A percentile compares a stretch with the other conserved stretches of the same genome.
phyloP scores from a whole-genome alignment of 2,113 vertebrate species.

The Mus pahari region DNA sequence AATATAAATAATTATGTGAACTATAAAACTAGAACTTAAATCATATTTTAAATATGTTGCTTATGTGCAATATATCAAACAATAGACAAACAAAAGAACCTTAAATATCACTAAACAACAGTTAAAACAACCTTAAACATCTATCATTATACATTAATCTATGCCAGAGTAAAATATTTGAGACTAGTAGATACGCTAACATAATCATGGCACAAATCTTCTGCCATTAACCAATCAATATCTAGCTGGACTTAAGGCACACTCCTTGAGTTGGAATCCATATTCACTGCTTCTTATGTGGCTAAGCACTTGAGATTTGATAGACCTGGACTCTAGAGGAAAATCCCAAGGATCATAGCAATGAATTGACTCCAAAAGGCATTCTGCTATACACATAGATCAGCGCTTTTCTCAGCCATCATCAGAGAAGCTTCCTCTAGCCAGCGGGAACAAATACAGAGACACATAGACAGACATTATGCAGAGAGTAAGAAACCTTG shows the following conservation, averaged over 20 bases:
- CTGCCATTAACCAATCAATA: neutral
- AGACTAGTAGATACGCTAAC: neutral
- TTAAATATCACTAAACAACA: too few relatives aligned
- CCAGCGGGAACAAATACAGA: neutral
- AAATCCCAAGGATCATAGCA: neutral
- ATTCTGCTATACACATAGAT: neutral
- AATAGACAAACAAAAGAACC: too few relatives aligned
- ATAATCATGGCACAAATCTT: neutral
- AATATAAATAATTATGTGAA: too few relatives aligned
- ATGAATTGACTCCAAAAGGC: neutral
- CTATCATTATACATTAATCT: too few relatives aligned
- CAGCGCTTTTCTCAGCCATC: neutral
- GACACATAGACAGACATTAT: neutral
- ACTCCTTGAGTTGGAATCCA: neutral
- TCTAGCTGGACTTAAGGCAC: neutral
- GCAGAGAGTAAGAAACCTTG: neutral
- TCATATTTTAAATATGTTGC: too few relatives aligned
- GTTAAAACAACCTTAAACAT: too few relatives aligned
- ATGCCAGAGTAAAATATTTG: too few relatives aligned
- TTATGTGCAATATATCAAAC: too few relatives aligned
- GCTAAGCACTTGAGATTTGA: neutral
- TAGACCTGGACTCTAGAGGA: neutral
- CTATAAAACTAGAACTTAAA: too few relatives aligned
- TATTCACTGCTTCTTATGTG: neutral
- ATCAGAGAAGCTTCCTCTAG: neutral